Base-by-base conservation (phyloP, 1,140 invertebrate species). In the Apocrypta bakeri region DNA sequence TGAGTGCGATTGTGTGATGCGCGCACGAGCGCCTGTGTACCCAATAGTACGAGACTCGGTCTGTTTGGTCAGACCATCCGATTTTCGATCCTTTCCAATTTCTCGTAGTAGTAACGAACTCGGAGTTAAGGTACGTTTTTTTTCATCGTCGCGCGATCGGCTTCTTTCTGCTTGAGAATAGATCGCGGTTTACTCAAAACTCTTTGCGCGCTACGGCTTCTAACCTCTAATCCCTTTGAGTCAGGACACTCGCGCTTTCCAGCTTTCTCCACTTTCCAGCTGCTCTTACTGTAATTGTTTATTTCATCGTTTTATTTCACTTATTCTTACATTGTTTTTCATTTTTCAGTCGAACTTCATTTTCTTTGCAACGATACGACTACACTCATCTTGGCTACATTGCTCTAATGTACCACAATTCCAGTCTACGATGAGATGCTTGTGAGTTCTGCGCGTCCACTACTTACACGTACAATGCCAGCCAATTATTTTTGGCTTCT, bases 401-500 rank as follows among this genome's bases (percentile, higher is more conserved):
- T 56, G 3, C 9, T 12, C 37, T 33, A 61, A 48, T 69, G 31
- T 66, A 73, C 17, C 37, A 42, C 68, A 40, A 69, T 24, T 14
- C 40, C 14, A 74, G 68, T 24, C 24, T 66, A 64, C n/a, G 24
- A 66, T 78, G 69, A 78, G n/a, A 69, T 82, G 42, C 77, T 84
- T n/a, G 25, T 68, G 61, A 74, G 42, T 33, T 78, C 24, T 64
- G 69, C 17, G 33, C 33, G 71, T 72, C 27, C 66, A 24, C 21
- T 71, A 40, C 25, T 42, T 63, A 48, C 33, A 81, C 42, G 66
- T 88, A 91, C 83, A 85, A 92, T 92, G 90, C 87, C 88, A 88
- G 84, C 81, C 64, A 89, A 87, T 81, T 88, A 89, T 75, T 91
- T 90, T 74, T 87, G 88, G 87, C 86, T 91, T 73, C 86, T 91